Evolutionary conservation across 2,797 vertebrate genomes (phyloP).

Genomic region (Rhinichthys osculus): DNA sequence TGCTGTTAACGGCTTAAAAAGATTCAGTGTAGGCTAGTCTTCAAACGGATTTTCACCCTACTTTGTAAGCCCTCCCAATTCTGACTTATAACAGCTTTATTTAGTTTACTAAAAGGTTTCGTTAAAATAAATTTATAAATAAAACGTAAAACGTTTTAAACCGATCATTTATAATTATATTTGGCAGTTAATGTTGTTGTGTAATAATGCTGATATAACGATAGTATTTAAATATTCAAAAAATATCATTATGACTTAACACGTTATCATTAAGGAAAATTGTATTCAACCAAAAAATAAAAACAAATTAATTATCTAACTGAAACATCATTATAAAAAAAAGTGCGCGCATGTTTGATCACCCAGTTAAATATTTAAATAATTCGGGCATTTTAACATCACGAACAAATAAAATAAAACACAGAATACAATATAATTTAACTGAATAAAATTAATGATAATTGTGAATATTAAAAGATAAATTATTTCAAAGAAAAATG

Average conservation of each 20-base stretch:
- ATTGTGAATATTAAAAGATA: neutral
- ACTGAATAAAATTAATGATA: neutral
- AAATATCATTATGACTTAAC: neutral
- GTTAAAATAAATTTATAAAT: neutral
- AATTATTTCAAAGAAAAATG: neutral
- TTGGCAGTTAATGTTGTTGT: neutral
- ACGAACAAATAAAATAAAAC: neutral
- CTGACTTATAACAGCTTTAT: neutral
- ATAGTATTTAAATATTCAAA: neutral
- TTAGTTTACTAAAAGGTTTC: neutral
- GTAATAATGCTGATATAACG: neutral
- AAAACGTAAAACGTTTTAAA: neutral
- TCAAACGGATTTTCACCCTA: neutral
- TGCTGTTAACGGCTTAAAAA: neutral
- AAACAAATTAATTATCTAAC: neutral
- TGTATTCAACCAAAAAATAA: neutral
- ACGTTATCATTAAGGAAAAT: neutral
- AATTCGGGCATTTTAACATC: neutral
- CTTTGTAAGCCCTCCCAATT: neutral
- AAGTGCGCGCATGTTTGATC: neutral
- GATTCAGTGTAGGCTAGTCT: neutral
- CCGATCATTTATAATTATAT: neutral
- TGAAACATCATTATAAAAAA: neutral
- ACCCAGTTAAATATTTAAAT: neutral
- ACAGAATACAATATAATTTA: neutral